Evolutionary conservation across 2,113 vertebrate genomes (phyloP), one percentile per base, ranked within the genome.

Genomic region (Cololabis saira): DNA sequence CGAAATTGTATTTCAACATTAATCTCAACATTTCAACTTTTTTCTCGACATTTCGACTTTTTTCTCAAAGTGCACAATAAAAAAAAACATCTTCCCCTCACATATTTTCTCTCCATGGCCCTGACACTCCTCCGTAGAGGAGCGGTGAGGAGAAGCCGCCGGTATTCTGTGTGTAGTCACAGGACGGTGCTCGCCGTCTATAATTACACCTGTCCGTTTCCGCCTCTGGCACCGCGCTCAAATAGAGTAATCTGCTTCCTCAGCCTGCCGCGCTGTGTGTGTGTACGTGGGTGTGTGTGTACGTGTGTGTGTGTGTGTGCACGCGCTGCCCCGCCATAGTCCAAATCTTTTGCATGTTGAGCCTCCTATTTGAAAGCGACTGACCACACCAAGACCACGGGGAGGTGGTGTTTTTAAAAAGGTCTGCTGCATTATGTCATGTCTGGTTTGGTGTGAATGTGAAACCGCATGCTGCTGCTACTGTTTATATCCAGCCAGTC

Each of bases 121-220:
- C n/a, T n/a, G n/a, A n/a, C n/a, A n/a, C n/a, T n/a, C n/a, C n/a
- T n/a, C n/a, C n/a, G n/a, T n/a, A n/a, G n/a, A n/a, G n/a, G n/a
- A 65, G 17, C 13, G 17, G 12, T 19, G 17, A 67, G 47, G 19
- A 53, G 54, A 61, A 18, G 8, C 21, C 44, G 60, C 22, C 27
- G 33, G 42, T 48, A 45, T 12, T 59, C 65, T 60, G 66, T 51
- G 67, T 87, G 86, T 81, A 87, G 84, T 48, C 54, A 55, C 71
- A 68, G 71, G 66, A 77, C 33, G 50, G 50, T 79, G 80, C 81
- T 79, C 48, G 77, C 50, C 67, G 71, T 91, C 89, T 93, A 92
- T 91, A 92, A 90, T 93, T 91, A 93, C 81, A 90, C 78, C 60
- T 86, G 87, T 89, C 85, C 85, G 75, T 86, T 89, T 90, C 81